Conservation (phyloP, 2,888 invertebrate species). For the Conomelus anceps region DNA sequence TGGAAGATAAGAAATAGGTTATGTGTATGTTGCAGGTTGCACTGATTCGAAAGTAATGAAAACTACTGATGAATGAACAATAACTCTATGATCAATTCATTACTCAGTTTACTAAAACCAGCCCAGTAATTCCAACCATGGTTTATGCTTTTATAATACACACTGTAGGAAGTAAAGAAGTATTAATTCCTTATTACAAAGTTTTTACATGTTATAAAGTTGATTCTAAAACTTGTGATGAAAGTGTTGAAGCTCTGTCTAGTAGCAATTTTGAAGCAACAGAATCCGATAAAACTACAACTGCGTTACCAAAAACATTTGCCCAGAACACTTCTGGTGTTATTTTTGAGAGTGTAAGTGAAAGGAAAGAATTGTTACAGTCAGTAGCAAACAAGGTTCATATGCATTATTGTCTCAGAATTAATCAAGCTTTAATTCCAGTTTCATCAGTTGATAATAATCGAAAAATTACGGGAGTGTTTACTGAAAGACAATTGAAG, state of each 20-base stretch:
- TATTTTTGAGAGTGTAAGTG: conserved; percentile 19
- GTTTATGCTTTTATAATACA: conserved; percentile 22
- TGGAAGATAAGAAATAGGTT: too few relatives aligned
- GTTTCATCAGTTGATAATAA: conserved; percentile 9
- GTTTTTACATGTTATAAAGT: conserved; percentile 15
- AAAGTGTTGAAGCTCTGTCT: background rate
- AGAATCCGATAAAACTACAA: too few relatives aligned
- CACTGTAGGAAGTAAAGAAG: conserved; percentile 19
- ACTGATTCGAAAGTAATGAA: too few relatives aligned
- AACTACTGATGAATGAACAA: too few relatives aligned
- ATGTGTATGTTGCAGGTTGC: too few relatives aligned
- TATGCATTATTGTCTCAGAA: conserved; percentile 19
- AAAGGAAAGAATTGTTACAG: conserved; percentile 21
- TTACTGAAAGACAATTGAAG: conserved; percentile 21
- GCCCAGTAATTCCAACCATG: too few relatives aligned
- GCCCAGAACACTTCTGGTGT: background rate
- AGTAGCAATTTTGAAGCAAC: background rate
- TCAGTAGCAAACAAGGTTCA: conserved; percentile 17
- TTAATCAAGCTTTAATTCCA: conserved; percentile 21
- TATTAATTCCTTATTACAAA: conserved; percentile 18
- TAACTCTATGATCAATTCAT: too few relatives aligned
- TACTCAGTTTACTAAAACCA: too few relatives aligned
- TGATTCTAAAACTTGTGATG: background rate
- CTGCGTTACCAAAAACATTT: background rate
- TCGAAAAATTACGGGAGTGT: conserved; percentile 17